Percentiles rank a stretch among this genome's conserved stretches.
Evolutionary conservation across 2,113 vertebrate species (phyloP).

Genomic region (Spea multiplicata): DNA sequence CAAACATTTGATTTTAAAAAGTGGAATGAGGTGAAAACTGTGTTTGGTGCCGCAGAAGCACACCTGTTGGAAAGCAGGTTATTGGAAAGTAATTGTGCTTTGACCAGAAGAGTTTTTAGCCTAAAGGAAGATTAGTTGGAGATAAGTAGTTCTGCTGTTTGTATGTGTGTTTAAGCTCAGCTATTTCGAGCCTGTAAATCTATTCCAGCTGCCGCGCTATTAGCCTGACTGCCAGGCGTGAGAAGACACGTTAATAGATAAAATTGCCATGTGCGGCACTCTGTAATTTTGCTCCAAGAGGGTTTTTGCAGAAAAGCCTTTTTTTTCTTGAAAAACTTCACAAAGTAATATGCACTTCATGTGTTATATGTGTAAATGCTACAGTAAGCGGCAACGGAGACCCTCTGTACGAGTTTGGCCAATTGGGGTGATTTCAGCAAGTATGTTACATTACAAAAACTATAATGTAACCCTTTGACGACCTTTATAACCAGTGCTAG

Average conservation of each 20-base stretch:
- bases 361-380: neutral
- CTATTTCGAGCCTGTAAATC: slow-evolving; percentile 54
- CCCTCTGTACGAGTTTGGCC: too few species aligned
- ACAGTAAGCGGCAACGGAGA: too few species aligned
- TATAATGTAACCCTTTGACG: too few species aligned
- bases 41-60: neutral
- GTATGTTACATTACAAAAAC: too few species aligned
- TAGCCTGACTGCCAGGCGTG: slow-evolving; percentile 54
- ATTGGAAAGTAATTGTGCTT: slow-evolving; percentile 40
- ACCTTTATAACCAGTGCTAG: too few species aligned
- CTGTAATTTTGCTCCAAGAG: slow-evolving; percentile 43
- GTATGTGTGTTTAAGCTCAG: slow-evolving; percentile 45
- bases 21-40: neutral
- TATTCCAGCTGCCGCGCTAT: slow-evolving; percentile 55
- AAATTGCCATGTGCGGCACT: slow-evolving; percentile 51
- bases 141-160: slow-evolving; percentile 42
- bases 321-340: neutral
- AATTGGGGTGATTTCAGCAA: too few species aligned
- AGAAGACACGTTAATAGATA: slow-evolving; percentile 52
- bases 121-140: slow-evolving; percentile 23
- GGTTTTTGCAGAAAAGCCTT: slow-evolving; percentile 9
- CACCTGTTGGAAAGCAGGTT: slow-evolving; percentile 24
- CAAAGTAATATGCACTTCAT: neutral
- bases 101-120: slow-evolving; percentile 1
- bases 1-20: slow-evolving; percentile 16